Evolutionary conservation across 2,113 vertebrate species (phyloP).

Genomic region (Oncorhynchus clarkii): DNA sequence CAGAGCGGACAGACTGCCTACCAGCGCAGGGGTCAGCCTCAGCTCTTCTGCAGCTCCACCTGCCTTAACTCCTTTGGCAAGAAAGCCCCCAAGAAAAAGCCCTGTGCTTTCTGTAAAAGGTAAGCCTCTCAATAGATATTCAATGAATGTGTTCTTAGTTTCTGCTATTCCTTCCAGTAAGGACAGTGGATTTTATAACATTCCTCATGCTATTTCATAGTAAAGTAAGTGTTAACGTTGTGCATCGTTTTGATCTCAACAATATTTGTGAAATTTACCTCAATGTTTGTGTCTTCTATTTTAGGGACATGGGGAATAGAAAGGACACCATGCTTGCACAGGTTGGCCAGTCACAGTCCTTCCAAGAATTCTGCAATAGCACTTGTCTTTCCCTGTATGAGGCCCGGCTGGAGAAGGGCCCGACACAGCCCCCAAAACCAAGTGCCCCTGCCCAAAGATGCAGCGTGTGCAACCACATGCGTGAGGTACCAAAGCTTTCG

Average conservation of each 20-base stretch:
- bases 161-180: too few species aligned
- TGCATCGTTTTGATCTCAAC: background rate
- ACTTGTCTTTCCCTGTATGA: slow-evolving; percentile 82
- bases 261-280: too few species aligned
- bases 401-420: slow-evolving; percentile 71
- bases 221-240: background rate
- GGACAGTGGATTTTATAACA: too few species aligned
- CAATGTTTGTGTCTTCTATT: background rate
- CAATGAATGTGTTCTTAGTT: too few species aligned
- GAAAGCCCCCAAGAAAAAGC: slow-evolving; percentile 78
- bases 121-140: slow-evolving; percentile 24
- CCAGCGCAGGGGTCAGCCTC: slow-evolving; percentile 82
- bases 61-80: slow-evolving; percentile 82
- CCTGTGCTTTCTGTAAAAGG: slow-evolving; percentile 85
- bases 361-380: slow-evolving; percentile 82
- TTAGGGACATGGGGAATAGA: slow-evolving; percentile 81
- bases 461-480: slow-evolving; percentile 71
- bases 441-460: slow-evolving; percentile 70
- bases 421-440: slow-evolving; percentile 40
- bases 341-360: slow-evolving; percentile 70
- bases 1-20: slow-evolving; percentile 86
- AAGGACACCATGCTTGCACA: slow-evolving; percentile 83
- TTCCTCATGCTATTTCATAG: too few species aligned
- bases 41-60: slow-evolving; percentile 83
- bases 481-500: background rate